Base-by-base conservation (phyloP, 2,797 vertebrate species). In the Danio jaintianensis region DNA sequence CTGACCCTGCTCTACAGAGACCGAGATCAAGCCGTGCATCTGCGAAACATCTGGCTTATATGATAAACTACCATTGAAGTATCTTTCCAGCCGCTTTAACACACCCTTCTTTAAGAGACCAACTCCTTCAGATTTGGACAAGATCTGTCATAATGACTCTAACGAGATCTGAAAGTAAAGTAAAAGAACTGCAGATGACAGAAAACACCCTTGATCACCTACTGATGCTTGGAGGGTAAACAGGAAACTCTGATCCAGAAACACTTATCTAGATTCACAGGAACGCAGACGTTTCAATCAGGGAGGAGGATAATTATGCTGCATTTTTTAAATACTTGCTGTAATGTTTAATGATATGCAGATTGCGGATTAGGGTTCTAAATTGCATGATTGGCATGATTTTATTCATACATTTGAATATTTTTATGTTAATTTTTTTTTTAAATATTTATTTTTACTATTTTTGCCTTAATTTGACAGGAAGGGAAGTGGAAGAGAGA, bases 281-380 rank as follows among this genome's bases (percentile, higher is more conserved):
- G 67, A 83, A 50, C 4, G 2, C 53, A 43, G 67, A 42, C 16
- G 73, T 80, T 70, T 78, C 50, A 74, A 80, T 12, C 38, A 43
- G 43, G 68, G 45, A 55, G 58, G 69, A 74, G 29, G 29, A 29
- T 69, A 55, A 82, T 63, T 53, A 29, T 50, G n/a, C 12, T n/a
- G 75, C 67, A 73, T 80, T 73, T 80, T 52, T 77, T 0, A 70
- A 78, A 82, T 82, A 77, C 45, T 77, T 80, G 18, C 61, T 72
- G 47, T 59, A 66, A 48, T 71, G 29, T 75, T 61, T 66, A 61
- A 67, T 79, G 61, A 74, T 63, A 48, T 63, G 56, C 75, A 66
- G 40, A 10, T 64, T 36, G 12, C 61, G 74, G 52, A 63, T 81
- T 75, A 18, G 13, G 62, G 50, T 13, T 15, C 7, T 18, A 36